These are phyloP conservation scores for Liasis olivaceus DNA, from an alignment of 2,797 vertebrate species.

Conservation along the genomic window DNA sequence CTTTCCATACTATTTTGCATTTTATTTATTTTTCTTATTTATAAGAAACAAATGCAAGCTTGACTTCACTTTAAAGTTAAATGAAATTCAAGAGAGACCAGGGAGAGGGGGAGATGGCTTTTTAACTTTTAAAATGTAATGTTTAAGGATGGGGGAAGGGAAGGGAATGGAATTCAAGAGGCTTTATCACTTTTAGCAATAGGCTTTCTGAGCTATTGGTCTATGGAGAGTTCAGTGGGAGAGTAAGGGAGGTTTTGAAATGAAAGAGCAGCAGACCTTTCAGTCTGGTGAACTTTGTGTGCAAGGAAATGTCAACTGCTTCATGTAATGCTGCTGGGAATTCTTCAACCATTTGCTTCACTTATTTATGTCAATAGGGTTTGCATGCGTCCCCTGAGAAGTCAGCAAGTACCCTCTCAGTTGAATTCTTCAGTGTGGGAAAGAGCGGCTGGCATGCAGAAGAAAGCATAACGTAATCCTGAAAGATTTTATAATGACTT, in stretches of 20 bases:
- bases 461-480: neutral
- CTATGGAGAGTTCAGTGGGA: neutral
- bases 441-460: conserved; percentile 13
- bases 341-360: conserved; percentile 13
- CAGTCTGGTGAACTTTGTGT: neutral
- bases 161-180: neutral
- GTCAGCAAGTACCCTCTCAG: neutral
- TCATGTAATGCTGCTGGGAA: neutral
- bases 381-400: conserved; percentile 13
- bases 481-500: conserved; percentile 20
- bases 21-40: neutral
- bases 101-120: neutral
- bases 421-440: neutral
- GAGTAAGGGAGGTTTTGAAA: neutral
- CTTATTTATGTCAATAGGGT: conserved; percentile 24
- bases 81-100: neutral
- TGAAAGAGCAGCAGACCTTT: neutral
- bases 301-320: conserved; percentile 8
- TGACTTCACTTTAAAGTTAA: neutral
- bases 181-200: neutral
- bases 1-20: neutral
- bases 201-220: neutral
- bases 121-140: conserved; percentile 1
- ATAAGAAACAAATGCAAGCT: neutral
- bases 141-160: neutral